phyloP scores from a whole-genome alignment of 2,113 vertebrate species.

The Callithrix jacchus region DNA sequence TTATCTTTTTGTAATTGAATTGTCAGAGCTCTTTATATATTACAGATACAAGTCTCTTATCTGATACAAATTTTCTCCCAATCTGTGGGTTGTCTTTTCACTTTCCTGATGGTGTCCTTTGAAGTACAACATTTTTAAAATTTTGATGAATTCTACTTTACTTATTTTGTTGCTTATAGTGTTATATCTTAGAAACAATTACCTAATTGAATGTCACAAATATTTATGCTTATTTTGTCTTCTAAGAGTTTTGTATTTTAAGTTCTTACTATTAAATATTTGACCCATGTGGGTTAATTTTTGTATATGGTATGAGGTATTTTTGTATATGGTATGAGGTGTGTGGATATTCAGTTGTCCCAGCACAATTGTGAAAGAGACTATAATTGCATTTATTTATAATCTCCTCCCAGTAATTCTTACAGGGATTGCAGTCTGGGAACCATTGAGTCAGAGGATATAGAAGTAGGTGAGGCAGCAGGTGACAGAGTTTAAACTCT shows the following conservation, averaged over 20 bases:
- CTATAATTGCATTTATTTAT: background rate
- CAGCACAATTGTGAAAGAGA: background rate
- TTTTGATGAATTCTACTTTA: slow-evolving; percentile 35
- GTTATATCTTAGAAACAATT: background rate
- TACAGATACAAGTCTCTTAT: background rate
- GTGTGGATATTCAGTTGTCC: background rate
- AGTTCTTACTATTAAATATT: slow-evolving; percentile 6
- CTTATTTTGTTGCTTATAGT: background rate
- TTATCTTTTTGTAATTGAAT: slow-evolving; percentile 31
- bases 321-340: background rate
- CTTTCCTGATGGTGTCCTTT: background rate
- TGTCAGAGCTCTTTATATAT: background rate
- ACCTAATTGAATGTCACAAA: slow-evolving; percentile 1
- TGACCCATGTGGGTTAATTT: slow-evolving; percentile 1
- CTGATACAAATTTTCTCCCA: background rate
- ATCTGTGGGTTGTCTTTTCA: background rate
- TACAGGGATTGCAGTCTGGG: background rate
- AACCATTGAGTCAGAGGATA: background rate
- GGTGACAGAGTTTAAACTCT: background rate
- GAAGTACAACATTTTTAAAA: background rate
- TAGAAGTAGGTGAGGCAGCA: background rate
- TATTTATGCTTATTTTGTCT: slow-evolving; percentile 22
- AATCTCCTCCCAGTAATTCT: slow-evolving; percentile 4
- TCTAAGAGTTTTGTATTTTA: slow-evolving; percentile 29
- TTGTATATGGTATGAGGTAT: background rate